Base-by-base conservation (phyloP, 2,888 invertebrate genomes). In the Cephalotes varians region DNA sequence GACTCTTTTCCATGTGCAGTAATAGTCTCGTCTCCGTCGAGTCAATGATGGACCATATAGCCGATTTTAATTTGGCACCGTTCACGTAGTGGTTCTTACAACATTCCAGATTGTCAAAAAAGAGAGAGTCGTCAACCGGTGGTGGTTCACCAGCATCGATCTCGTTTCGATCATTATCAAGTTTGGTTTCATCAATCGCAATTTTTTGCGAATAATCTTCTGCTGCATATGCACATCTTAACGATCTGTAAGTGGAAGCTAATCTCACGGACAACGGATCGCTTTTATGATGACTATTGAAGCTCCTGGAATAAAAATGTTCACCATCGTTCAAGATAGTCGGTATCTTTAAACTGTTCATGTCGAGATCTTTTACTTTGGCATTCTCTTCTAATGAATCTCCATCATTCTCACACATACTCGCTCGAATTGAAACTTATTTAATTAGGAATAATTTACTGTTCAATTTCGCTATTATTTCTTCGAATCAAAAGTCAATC, bases 111-210 rank as follows among this genome's bases (percentile, higher is more conserved):
- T 94, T 94, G 82, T 94, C 94, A 85, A 94, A 94, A 80, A 94
- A 94, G 0, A 94, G 88, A 0, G 94, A 94, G 25, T 94, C 93
- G 84, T 94, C 94, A 5, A 91, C 91, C 0, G 94, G 94, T 5
- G 94, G 94, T 4, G 94, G 92, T 31, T 92, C 90, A 3, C 94
- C 94, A 0, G 94, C 94, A 76, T 94, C 93, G 51, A 94, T 94
- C 77, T 94, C 94, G n/a, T 88, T 88, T 12, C 88, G 88, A 28
- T 87, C 86, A 10, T 56, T 83, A 18, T 69, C n/a, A 0, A 82
- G 15, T 18, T 47, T 40, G 0, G 80, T 81, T 1, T 91, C 86
- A 7, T 82, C 58, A 9, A 81, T 74, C 15, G 44, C 72, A 2
- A 88, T 88, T 67, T 89, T 90, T 54, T 92, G 92, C n/a, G 89